A percentile compares a stretch with the other conserved stretches of the same genome.
phyloP scores from a whole-genome alignment of 2,888 invertebrate species.

The Ceratothoa steindachneri region DNA sequence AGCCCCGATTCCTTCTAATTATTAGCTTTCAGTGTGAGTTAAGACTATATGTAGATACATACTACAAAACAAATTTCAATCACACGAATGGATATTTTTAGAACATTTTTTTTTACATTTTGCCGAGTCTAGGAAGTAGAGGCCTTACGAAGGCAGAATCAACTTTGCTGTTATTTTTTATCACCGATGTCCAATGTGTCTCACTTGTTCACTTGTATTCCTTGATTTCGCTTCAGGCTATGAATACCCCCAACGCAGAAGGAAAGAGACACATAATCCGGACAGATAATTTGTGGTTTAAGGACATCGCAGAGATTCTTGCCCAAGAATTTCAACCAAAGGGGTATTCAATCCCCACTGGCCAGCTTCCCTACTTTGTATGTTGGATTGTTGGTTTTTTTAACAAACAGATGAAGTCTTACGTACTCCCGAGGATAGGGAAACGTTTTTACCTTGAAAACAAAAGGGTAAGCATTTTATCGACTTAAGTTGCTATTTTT shows the following conservation, averaged over 20 bases:
- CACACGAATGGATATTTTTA: too few species aligned
- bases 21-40: too few species aligned
- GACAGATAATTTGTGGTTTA: constrained; percentile 55
- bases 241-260: constrained; percentile 55
- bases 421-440: constrained; percentile 54
- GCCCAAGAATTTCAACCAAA: constrained; percentile 56
- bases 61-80: too few species aligned
- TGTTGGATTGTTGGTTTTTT: constrained; percentile 53
- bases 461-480: constrained; percentile 50
- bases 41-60: too few species aligned
- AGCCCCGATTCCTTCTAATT: too few species aligned
- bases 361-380: constrained; percentile 53
- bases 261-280: constrained; percentile 55
- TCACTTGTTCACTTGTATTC: too few species aligned
- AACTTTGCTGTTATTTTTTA: too few species aligned
- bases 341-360: constrained; percentile 55
- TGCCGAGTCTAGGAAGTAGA: too few species aligned
- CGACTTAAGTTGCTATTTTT: neutral
- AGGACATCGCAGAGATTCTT: constrained; percentile 55
- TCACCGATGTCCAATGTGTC: too few species aligned
- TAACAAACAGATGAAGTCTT: constrained; percentile 54
- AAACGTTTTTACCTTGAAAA: constrained; percentile 53
- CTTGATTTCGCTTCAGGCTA: too few species aligned
- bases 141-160: too few species aligned
- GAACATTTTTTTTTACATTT: too few species aligned